Conservation (phyloP, 2,888 invertebrate genomes). For the Campaea margaritaria region DNA sequence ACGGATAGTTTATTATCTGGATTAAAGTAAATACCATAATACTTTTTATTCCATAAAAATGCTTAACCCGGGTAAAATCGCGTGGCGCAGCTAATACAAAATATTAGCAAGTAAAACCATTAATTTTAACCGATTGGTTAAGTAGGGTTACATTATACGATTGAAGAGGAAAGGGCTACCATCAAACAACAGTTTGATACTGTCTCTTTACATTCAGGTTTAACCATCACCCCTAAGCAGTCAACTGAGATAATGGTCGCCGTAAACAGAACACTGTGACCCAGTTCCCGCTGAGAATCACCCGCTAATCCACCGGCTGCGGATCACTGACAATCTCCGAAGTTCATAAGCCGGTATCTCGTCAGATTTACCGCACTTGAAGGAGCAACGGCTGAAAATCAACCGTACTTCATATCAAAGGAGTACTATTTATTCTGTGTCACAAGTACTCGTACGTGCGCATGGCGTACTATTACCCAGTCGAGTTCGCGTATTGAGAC, state of each 20-base stretch:
- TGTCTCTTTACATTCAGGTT: constrained; percentile 2
- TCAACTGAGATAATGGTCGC: constrained; percentile 27
- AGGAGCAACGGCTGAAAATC: background rate
- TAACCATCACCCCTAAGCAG: constrained; percentile 15
- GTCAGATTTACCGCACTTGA: constrained; percentile 19
- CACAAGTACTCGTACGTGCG: background rate
- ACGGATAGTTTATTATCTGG: no score
- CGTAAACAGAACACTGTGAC: constrained; percentile 50
- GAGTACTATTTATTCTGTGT: no score
- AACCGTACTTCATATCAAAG: constrained; percentile 4
- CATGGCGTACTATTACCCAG: constrained; percentile 2
- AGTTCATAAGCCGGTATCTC: constrained; percentile 44
- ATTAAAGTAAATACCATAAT: no score
- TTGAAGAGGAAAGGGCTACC: background rate
- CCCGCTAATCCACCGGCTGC: constrained; percentile 48
- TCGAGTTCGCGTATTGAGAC: no score
- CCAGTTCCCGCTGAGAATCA: constrained; percentile 45
- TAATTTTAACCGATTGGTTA: no score
- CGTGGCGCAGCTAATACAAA: no score
- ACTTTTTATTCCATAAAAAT: no score
- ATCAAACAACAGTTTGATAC: background rate
- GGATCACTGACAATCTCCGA: constrained; percentile 51
- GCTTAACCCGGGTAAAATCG: no score
- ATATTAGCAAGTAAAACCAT: no score
- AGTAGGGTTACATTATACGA: background rate